Percentiles rank a stretch among this genome's conserved stretches.
These are phyloP conservation scores for Notolabrus celidotus DNA, from an alignment of 2,797 vertebrate species.

Conservation along the genomic window DNA sequence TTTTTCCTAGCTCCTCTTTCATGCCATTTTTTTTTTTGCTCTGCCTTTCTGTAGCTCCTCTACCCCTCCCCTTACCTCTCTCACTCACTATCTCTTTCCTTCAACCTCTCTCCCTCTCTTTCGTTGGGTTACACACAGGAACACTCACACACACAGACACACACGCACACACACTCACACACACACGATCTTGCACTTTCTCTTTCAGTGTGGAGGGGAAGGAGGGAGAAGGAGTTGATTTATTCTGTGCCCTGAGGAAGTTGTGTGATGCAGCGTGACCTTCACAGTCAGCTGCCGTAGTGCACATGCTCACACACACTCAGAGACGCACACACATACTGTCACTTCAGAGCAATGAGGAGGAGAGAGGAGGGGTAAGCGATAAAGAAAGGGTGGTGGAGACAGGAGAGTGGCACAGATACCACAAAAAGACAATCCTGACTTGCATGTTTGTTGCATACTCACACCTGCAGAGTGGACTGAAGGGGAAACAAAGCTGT, in stretches of 20 bases:
- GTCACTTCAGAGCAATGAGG: conserved; percentile 75
- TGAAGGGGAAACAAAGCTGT: conserved; percentile 2
- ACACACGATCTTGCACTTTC: conserved; percentile 58
- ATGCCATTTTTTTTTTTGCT: conserved; percentile 67
- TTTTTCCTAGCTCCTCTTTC: conserved; percentile 59
- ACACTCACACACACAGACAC: conserved; percentile 18
- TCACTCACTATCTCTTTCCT: conserved; percentile 51
- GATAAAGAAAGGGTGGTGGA: conserved; percentile 55
- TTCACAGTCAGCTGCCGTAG: conserved; percentile 92
- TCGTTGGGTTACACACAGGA: conserved; percentile 34
- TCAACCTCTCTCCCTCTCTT: conserved; percentile 35
- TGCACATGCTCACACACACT: conserved; percentile 54
- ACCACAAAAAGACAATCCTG: conserved; percentile 63
- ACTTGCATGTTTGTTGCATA: conserved; percentile 64
- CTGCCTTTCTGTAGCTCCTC: conserved; percentile 50
- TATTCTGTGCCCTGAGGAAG: conserved; percentile 99
- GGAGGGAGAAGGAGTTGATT: conserved; percentile 92
- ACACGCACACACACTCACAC: conserved; percentile 31
- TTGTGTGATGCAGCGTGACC: conserved; percentile 98
- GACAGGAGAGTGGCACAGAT: conserved; percentile 65
- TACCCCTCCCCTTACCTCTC: conserved; percentile 30
- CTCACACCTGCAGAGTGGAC: conserved; percentile 40
- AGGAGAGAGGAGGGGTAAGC: conserved; percentile 63
- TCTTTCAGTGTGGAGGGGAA: conserved; percentile 74
- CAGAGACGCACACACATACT: conserved; percentile 41